phyloP scores from a whole-genome alignment of 2,797 vertebrate genomes.

The Gymnopithys bicolor region DNA sequence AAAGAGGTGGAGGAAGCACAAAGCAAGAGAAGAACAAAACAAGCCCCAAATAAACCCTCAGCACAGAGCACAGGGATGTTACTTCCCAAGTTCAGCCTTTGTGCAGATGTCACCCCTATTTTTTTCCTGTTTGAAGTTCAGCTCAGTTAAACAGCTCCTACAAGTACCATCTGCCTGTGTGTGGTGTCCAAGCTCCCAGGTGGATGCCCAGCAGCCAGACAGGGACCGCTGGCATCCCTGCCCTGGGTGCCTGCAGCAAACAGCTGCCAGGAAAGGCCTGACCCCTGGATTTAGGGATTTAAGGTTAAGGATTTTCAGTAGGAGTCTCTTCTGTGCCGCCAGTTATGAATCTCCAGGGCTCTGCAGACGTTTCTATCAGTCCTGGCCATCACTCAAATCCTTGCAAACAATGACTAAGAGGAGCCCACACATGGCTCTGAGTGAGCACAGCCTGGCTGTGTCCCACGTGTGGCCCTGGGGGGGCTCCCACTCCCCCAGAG shows the following conservation, averaged over 20 bases:
- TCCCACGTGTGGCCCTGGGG: not conserved
- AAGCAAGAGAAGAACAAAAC: not conserved
- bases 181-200: not conserved
- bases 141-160: not conserved
- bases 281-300: not conserved
- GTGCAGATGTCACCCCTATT: not conserved
- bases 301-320: constrained; percentile 23
- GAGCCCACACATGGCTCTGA: constrained; percentile 39
- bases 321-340: constrained; percentile 19
- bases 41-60: not conserved
- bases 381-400: constrained; percentile 49
- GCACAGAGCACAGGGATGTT: not conserved
- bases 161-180: not conserved
- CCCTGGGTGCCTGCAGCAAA: not conserved
- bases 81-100: accelerated
- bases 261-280: not conserved
- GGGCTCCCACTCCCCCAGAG: not conserved
- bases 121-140: not conserved
- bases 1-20: not conserved
- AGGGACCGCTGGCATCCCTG: not conserved
- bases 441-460: not conserved
- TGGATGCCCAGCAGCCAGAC: not conserved
- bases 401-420: constrained; percentile 44
- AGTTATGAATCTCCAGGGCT: constrained; percentile 29
- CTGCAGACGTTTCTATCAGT: not conserved